Evolutionary conservation across 2,113 vertebrate genomes (phyloP), one percentile per base, ranked within the genome.

Genomic region (Uropsilus gracilis): DNA sequence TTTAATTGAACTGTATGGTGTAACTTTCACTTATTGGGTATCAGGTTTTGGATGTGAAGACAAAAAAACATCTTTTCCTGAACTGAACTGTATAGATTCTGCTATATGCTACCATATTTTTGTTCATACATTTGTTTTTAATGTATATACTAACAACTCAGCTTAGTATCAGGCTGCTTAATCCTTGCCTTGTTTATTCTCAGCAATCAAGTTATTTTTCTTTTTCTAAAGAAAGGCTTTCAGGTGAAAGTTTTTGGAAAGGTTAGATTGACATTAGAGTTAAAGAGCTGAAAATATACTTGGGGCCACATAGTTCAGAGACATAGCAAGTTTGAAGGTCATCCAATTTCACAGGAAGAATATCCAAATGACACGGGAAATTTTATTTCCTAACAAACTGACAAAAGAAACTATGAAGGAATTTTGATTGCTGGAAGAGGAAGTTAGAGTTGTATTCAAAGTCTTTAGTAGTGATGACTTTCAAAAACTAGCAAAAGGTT

Each of bases 401-500:
- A 30, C 69, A 10, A 82, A 76, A 90, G 20, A 91, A 78, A 93
- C 14, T 53, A 69, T 24, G 42, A 75, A 10, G 44, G 39, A 57
- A 83, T 83, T 53, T 37, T 78, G 32, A 18, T 6, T 26, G 12
- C 9, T 83, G 4, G 44, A 80, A 69, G 24, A 91, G 9, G 42
- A 82, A 16, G n/a, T 59, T 81, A n/a, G 53, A 80, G 3, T 32
- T 48, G 42, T 34, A 86, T 72, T 94, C 57, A 89, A 89, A 95
- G 61, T 34, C 24, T 73, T 69, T 42, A 91, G 5, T 26, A 80
- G 50, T 30, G 11, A 85, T 83, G 14, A 85, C 37, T 92, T 94
- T 34, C 89, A 69, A 93, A 94, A 94, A 91, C 4, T 37, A 94
- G 37, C 9, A 69, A 78, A 72, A 90, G 14, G 12, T 71, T 63